These are phyloP conservation scores for Leptoteleia sp. DNA, from an alignment of 1,140 invertebrate genomes.

Conservation along the genomic window DNA sequence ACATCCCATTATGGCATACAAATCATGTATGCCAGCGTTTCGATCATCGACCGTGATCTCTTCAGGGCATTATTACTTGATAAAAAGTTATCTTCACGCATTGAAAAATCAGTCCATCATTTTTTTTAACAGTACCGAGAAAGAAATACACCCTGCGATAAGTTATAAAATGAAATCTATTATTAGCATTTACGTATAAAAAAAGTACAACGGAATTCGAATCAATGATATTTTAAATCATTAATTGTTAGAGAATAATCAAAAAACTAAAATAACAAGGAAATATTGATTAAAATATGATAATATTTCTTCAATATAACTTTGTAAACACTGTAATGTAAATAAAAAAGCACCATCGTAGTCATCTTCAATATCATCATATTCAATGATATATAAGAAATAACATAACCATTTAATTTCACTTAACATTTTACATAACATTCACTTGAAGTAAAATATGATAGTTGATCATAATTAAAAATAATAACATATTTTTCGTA, in stretches of 20 bases:
- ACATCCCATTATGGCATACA: conserved; percentile 10
- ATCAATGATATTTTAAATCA: no score
- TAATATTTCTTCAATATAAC: conserved; percentile 23
- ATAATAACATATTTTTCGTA: not conserved
- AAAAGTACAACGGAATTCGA: no score
- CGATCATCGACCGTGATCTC: conserved; percentile 15
- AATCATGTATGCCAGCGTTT: conserved; percentile 15
- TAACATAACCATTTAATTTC: not conserved
- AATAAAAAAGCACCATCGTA: conserved; percentile 4
- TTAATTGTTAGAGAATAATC: no score
- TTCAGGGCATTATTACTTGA: conserved; percentile 19
- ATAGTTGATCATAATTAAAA: not conserved
- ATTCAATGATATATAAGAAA: no score
- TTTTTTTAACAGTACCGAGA: not conserved
- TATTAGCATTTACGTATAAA: no score
- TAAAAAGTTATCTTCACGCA: conserved; percentile 18
- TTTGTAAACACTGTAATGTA: conserved; percentile 26
- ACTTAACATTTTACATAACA: not conserved
- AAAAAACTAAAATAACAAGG: no score
- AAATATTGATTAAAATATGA: no score
- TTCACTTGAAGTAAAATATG: not conserved
- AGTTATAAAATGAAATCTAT: not conserved
- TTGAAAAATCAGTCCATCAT: conserved; percentile 5
- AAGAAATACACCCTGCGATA: not conserved
- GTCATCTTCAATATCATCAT: not conserved